Base-by-base conservation (phyloP, 2,888 invertebrate species). In the Rhabditoides inermis region DNA sequence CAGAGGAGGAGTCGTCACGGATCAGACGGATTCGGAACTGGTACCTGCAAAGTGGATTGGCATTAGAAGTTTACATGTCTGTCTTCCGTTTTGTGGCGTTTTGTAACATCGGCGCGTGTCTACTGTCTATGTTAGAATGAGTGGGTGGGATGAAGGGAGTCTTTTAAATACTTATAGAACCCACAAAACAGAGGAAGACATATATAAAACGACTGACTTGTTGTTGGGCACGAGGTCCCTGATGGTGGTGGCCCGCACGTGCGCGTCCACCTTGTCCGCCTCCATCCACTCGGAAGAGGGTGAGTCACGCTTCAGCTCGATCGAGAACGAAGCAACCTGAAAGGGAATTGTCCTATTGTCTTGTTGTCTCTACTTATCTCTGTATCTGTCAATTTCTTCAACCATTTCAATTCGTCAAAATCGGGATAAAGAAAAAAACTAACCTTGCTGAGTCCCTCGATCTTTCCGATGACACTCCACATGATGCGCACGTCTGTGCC, bases 191-290 rank as follows among this genome's bases (percentile, higher is more conserved):
- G 4, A 26, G 6, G 25, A 5, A 44, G 6, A 10, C 15, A 12
- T 10, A 12, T 44, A n/a, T 26, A n/a, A 25, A 42, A 7, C 48
- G 50, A 53, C 57, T 51, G 45, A 69, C 45, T 59, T 56, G 26
- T 57, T 59, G 10, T 57, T 53, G 1, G 68, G 57, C n/a, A 56
- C 55, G 10, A 70, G 51, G 3, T 61, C 53, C 20, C 56, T 58
- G 41, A 71, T 55, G 7, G 70, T 70, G 4, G 61, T 59, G 1
- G 72, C 70, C 23, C 69, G 49, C 0, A 71, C 69, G 55, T 72
- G 70, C 2, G 63, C 57, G 30, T 51, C 62, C 0, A 68, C 60
- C 32, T 50, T 46, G 15, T 61, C 68, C 10, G 58, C 60, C 39
- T 62, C 65, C 26, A 57, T 54, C 69, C 70, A 61, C 3, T 58